phyloP scores from a whole-genome alignment of 2,797 vertebrate species.

The Coendou prehensilis region DNA sequence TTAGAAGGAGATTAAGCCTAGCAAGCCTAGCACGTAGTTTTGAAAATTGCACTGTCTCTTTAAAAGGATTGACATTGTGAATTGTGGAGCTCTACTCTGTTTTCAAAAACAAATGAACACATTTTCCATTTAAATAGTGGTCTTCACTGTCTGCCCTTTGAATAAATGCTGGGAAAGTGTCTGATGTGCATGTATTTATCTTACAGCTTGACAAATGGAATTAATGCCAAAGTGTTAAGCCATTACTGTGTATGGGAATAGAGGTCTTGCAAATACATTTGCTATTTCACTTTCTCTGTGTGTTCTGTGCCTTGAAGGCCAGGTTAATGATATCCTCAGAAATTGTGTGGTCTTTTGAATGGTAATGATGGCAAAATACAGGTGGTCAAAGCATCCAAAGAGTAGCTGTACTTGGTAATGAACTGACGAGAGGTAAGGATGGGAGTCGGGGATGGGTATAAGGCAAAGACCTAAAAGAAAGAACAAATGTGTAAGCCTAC shows the following conservation, averaged over 20 bases:
- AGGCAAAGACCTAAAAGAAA: slow-evolving; percentile 6
- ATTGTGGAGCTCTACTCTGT: slow-evolving; percentile 77
- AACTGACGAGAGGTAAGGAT: not conserved
- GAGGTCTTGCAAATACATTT: slow-evolving; percentile 84
- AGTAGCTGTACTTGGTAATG: slow-evolving; percentile 33
- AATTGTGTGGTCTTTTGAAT: slow-evolving; percentile 70
- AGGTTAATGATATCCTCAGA: slow-evolving; percentile 75
- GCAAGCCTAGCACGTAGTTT: slow-evolving; percentile 17
- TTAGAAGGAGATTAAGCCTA: slow-evolving; percentile 10
- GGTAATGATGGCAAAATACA: slow-evolving; percentile 66
- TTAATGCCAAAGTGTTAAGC: slow-evolving; percentile 88
- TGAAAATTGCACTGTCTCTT: slow-evolving; percentile 74
- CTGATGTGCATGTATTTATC: slow-evolving; percentile 87
- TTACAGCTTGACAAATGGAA: slow-evolving; percentile 85
- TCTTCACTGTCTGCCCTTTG: slow-evolving; percentile 79
- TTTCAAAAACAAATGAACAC: slow-evolving; percentile 79
- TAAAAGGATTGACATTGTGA: slow-evolving; percentile 79
- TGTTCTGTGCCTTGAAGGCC: slow-evolving; percentile 75
- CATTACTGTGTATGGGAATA: slow-evolving; percentile 86
- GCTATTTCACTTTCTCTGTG: slow-evolving; percentile 76
- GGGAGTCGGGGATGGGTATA: not conserved
- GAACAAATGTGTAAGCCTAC: not conserved
- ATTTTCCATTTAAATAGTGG: slow-evolving; percentile 81
- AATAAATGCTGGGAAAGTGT: slow-evolving; percentile 81
- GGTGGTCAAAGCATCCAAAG: slow-evolving; percentile 35